Base-by-base conservation (phyloP, 1,140 invertebrate genomes). In the Caenorhabditis remanei region DNA sequence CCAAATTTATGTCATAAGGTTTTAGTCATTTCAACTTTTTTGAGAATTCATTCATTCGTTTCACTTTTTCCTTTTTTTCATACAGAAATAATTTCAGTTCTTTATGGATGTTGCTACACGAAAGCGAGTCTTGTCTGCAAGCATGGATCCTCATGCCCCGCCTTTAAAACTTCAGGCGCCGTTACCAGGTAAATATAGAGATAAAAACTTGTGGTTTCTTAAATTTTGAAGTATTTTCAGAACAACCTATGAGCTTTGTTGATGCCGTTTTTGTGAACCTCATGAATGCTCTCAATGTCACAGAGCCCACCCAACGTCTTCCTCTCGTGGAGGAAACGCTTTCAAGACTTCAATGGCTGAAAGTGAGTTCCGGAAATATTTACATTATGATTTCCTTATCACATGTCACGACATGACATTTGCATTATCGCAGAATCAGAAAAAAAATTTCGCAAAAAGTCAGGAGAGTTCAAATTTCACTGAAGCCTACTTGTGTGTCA, bases 331-430 rank as follows among this genome's bases (percentile, higher is more conserved):
- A 79, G 14, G 71, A 79, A 21, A 48, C 53, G 5, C 50, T 79
- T 16, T 79, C 46, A 5, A 50, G 71, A 24, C 13, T 79, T 7
- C 43, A 79, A 50, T 53, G 71, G 46, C 53, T 79, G 46, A 79
- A 79, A 24, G 71, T 79, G n/a, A 79, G 46, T 79, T 46, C 67
- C 67, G 67, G 67, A 75, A 75, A 75, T 67, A 67, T 67, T 67
- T 67, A 46, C 19, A 16, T 19, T n/a, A 4, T 21, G 21, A 58
- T 58, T 75, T 16, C 41, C 71, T 79, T 79, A 79, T 79, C 71
- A 46, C 41, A 40, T 40, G 63, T n/a, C 11, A 53, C 11, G 50
- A n/a, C 41, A 48, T 75, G 67, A 75, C 43, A 75, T 75, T 75
- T 11, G 11, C 32, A 67, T 53, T 53, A 53, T 53, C 50, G 16